These are phyloP conservation scores for Saturnia japonica DNA, from an alignment of 2,888 invertebrate genomes.

Conservation along the genomic window DNA sequence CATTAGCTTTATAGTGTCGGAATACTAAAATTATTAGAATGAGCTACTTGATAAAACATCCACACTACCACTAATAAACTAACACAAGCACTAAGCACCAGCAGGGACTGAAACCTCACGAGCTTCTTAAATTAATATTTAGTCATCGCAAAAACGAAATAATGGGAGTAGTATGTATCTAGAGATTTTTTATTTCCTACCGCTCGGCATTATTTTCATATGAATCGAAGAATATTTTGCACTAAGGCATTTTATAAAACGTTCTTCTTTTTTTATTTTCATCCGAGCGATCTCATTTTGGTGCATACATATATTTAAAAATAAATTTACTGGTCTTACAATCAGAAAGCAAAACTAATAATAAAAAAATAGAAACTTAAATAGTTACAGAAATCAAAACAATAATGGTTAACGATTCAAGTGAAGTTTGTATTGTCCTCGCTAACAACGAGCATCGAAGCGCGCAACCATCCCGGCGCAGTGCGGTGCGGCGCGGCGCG, in stretches of 20 bases:
- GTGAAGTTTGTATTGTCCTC: conserved; percentile 59
- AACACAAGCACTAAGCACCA: neutral
- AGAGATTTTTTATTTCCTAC: too few relatives aligned
- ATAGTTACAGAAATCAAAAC: conserved; percentile 38
- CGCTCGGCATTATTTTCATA: too few relatives aligned
- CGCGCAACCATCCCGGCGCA: too few relatives aligned
- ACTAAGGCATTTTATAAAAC: too few relatives aligned
- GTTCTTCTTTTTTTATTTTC: too few relatives aligned
- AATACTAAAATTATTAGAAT: neutral
- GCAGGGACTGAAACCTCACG: neutral
- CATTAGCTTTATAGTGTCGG: neutral
- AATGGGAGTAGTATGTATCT: neutral
- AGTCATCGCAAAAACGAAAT: neutral
- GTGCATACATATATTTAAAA: neutral
- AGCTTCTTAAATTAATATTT: neutral
- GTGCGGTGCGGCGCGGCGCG: conserved; percentile 23
- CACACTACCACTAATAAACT: neutral
- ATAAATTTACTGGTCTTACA: neutral
- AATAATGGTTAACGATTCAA: conserved; percentile 55
- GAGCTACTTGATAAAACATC: neutral
- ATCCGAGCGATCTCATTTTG: neutral
- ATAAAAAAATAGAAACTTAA: neutral
- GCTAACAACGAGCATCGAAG: conserved; percentile 61
- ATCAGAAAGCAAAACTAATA: neutral
- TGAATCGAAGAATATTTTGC: too few relatives aligned